These are phyloP conservation scores for Notothenia rossii DNA, from an alignment of 2,113 vertebrate genomes.

Conservation along the genomic window DNA sequence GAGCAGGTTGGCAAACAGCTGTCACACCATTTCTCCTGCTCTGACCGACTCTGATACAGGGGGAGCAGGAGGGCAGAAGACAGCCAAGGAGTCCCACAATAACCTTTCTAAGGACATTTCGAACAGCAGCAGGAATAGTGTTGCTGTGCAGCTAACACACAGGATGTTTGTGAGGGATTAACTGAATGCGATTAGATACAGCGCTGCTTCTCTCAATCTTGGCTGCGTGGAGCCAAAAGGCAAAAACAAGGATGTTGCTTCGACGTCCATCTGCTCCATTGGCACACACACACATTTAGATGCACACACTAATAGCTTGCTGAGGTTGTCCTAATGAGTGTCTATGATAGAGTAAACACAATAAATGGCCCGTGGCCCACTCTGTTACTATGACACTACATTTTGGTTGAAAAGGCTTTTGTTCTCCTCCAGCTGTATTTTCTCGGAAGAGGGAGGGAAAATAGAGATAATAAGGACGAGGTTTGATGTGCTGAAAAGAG, in stretches of 20 bases:
- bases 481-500: not conserved
- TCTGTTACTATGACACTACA: constrained; percentile 72
- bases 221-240: constrained; percentile 30
- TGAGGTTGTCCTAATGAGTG: constrained; percentile 59
- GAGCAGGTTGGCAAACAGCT: constrained; percentile 16
- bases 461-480: not conserved
- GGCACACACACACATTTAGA: constrained; percentile 23
- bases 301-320: constrained; percentile 10
- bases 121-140: not conserved
- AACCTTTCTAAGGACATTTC: not conserved
- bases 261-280: constrained; percentile 74
- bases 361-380: constrained; percentile 54
- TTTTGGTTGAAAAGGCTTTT: constrained; percentile 54
- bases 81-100: constrained; percentile 5
- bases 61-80: constrained; percentile 23
- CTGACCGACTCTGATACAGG: constrained; percentile 2
- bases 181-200: constrained; percentile 40
- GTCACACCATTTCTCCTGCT: constrained; percentile 30
- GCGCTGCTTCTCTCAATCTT: constrained; percentile 33
- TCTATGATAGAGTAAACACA: constrained; percentile 68
- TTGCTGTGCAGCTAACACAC: constrained; percentile 15
- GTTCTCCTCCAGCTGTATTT: constrained; percentile 54
- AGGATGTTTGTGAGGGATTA: constrained; percentile 46
- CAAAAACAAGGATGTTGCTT: constrained; percentile 61
- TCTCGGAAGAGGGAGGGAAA: not conserved